These are phyloP conservation scores for Nasua narica DNA, from an alignment of 2,797 vertebrate species.

Conservation along the genomic window DNA sequence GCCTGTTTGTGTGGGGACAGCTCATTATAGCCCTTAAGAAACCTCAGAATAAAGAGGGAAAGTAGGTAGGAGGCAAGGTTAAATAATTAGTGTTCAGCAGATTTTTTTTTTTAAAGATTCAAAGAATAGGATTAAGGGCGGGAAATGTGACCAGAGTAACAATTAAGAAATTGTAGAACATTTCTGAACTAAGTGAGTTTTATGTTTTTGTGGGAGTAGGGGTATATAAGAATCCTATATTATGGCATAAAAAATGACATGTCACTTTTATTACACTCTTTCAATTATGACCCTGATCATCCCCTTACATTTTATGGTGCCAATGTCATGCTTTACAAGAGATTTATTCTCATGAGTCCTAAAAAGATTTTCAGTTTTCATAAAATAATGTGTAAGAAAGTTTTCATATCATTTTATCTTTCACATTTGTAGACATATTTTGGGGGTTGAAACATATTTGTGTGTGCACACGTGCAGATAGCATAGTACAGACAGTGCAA, in stretches of 20 bases:
- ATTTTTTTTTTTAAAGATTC: conserved; percentile 85
- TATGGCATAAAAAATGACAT: conserved; percentile 51
- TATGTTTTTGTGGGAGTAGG: conserved; percentile 69
- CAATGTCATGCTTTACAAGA: conserved; percentile 34
- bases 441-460: background rate
- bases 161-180: conserved; percentile 77
- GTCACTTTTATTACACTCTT: conserved; percentile 53
- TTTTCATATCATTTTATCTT: conserved; percentile 19
- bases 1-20: conserved; percentile 97
- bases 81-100: conserved; percentile 94
- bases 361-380: conserved; percentile 50
- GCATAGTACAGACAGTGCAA: background rate
- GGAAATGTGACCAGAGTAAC: conserved; percentile 92
- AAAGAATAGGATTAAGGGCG: conserved; percentile 89
- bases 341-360: conserved; percentile 26
- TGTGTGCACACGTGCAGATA: background rate
- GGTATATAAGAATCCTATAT: conserved; percentile 50
- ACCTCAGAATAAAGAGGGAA: conserved; percentile 91
- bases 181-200: conserved; percentile 70
- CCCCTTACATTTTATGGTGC: conserved; percentile 58
- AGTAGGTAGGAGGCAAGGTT: conserved; percentile 98
- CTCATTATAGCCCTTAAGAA: conserved; percentile 98
- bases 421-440: conserved; percentile 24
- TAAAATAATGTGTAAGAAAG: conserved; percentile 28
- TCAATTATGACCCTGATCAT: conserved; percentile 55